Percentiles rank a stretch among this genome's conserved stretches.
phyloP scores from a whole-genome alignment of 2,797 vertebrate genomes.

The Crossoptilon crossoptilon region DNA sequence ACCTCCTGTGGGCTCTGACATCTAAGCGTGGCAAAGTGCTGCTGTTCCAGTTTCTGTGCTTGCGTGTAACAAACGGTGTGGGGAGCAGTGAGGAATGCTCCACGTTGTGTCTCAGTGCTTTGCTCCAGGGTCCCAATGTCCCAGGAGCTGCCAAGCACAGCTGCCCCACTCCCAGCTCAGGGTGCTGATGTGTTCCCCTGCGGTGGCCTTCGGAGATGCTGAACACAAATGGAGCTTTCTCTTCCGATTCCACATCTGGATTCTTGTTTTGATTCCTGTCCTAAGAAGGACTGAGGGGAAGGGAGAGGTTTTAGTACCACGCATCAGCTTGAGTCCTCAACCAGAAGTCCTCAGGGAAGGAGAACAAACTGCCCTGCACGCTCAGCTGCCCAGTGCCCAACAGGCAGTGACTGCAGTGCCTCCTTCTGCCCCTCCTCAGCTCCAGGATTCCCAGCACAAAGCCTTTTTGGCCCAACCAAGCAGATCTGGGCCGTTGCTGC shows the following conservation, averaged over 20 bases:
- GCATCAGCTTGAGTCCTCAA: background rate
- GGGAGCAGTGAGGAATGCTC: background rate
- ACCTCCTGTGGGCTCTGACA: background rate
- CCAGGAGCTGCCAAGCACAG: background rate
- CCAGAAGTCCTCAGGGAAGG: background rate
- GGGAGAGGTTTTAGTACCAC: background rate
- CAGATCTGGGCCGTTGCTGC: background rate
- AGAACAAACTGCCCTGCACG: background rate
- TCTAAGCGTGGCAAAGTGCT: fast-evolving
- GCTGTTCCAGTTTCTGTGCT: background rate
- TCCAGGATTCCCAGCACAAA: conserved; percentile 1
- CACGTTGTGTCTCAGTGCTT: background rate
- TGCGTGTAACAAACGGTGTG: background rate
- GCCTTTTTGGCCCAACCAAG: conserved; percentile 33
- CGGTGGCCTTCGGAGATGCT: background rate
- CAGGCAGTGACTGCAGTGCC: background rate
- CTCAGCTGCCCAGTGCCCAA: background rate
- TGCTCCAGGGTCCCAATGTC: background rate
- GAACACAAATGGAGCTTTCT: background rate
- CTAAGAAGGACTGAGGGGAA: background rate
- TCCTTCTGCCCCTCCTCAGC: conserved; percentile 15
- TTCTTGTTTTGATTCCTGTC: background rate
- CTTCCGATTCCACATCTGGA: background rate
- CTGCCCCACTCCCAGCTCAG: no score
- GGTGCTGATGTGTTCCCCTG: background rate